Percentiles rank a stretch among this genome's conserved stretches.
phyloP scores from a whole-genome alignment of 2,113 vertebrate species.

The Podiceps cristatus region DNA sequence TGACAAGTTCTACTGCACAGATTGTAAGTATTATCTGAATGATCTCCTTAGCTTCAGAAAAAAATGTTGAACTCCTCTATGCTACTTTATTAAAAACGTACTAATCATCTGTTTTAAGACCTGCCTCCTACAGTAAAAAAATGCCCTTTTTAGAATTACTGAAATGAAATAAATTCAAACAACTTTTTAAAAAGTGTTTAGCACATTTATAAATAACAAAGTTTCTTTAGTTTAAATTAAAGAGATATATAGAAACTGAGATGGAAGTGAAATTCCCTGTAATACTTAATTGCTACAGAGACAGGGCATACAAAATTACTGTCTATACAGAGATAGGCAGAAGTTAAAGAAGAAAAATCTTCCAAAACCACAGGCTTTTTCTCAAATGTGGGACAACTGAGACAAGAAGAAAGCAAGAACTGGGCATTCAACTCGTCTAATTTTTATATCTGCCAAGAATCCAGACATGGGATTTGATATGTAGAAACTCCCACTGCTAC shows the following conservation, averaged over 20 bases:
- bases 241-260: not conserved
- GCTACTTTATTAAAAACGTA: not conserved
- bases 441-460: not conserved
- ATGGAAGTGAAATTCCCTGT: not conserved
- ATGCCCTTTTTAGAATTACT: not conserved
- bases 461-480: fast-evolving
- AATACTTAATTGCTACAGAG: not conserved
- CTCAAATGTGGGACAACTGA: not conserved
- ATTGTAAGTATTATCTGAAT: not conserved
- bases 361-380: not conserved
- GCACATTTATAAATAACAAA: not conserved
- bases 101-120: not conserved
- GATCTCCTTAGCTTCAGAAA: not conserved
- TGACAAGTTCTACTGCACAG: not conserved
- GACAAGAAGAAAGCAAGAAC: not conserved
- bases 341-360: not conserved
- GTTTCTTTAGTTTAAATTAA: not conserved
- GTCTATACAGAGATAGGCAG: not conserved
- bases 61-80: not conserved
- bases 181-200: not conserved
- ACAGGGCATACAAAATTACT: not conserved
- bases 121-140: not conserved
- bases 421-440: not conserved
- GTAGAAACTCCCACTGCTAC: not conserved
- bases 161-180: not conserved